Conservation (phyloP, 1,140 invertebrate species). For the Drosophila repleta region DNA sequence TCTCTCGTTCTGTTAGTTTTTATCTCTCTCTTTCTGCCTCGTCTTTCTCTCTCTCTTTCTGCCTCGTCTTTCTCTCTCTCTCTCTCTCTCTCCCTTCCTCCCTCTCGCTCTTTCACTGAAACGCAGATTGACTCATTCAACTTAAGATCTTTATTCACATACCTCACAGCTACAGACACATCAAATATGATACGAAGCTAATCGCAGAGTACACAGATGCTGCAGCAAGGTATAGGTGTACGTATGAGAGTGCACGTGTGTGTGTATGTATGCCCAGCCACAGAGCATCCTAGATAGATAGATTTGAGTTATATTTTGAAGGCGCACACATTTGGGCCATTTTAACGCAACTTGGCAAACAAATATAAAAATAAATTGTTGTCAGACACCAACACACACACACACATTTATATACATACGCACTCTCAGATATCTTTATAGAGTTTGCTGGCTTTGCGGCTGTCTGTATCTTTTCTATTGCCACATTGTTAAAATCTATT, state of each 20-base stretch:
- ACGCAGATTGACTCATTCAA: too few relatives aligned
- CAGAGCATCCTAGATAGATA: slow-evolving; percentile 35
- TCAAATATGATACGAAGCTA: too few relatives aligned
- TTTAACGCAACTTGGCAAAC: slow-evolving; percentile 80
- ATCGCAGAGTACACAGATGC: neutral
- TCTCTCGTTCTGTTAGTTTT: too few relatives aligned
- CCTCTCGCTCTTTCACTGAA: too few relatives aligned
- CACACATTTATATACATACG: slow-evolving; percentile 35
- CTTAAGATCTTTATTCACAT: too few relatives aligned
- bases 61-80: too few relatives aligned
- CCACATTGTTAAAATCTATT: slow-evolving; percentile 83
- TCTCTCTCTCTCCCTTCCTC: too few relatives aligned
- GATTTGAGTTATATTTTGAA: slow-evolving; percentile 72
- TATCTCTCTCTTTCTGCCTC: too few relatives aligned
- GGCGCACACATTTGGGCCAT: slow-evolving; percentile 65
- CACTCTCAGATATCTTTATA: slow-evolving; percentile 3
- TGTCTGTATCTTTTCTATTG: slow-evolving; percentile 82
- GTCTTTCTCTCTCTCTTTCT: too few relatives aligned
- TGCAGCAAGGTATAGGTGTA: neutral
- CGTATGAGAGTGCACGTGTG: neutral
- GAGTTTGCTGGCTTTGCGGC: slow-evolving; percentile 60
- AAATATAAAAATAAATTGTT: slow-evolving; percentile 83
- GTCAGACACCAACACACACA: slow-evolving; percentile 56
- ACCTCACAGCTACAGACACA: too few relatives aligned
- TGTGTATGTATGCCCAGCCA: slow-evolving; percentile 25